Percentiles rank a stretch among this genome's conserved stretches.
Evolutionary conservation across 2,113 vertebrate species (phyloP).

Genomic region (Deroptyus accipitrinus): DNA sequence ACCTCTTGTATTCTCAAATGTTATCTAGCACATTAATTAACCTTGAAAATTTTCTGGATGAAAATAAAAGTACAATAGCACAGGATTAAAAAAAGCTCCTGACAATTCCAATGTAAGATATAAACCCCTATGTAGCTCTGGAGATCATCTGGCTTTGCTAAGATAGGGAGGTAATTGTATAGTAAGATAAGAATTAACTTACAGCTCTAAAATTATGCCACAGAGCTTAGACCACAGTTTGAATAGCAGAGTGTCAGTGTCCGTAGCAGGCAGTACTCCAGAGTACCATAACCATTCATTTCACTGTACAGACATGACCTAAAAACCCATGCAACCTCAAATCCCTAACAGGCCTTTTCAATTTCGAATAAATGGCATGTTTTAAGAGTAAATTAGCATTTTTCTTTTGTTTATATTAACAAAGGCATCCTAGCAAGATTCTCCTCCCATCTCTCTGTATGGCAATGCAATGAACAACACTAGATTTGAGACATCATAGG

Average conservation of each 20-base stretch:
- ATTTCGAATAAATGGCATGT: background rate
- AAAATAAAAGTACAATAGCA: background rate
- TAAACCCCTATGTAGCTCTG: background rate
- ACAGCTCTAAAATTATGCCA: background rate
- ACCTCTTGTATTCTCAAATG: background rate
- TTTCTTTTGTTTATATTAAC: background rate
- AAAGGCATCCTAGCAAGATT: background rate
- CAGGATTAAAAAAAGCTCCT: background rate
- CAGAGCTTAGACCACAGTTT: background rate
- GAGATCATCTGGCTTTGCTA: background rate
- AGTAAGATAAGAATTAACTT: background rate
- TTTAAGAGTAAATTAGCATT: background rate
- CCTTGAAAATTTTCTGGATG: background rate
- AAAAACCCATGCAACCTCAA: background rate
- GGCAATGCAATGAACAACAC: background rate
- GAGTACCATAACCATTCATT: background rate
- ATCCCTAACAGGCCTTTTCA: background rate
- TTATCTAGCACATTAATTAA: background rate
- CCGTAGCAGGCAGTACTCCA: background rate
- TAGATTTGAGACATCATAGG: background rate
- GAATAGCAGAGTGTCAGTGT: background rate
- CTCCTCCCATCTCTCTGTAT: background rate
- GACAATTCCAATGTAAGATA: background rate
- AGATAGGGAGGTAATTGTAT: background rate
- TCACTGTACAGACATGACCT: background rate